Percentiles rank a stretch among this genome's conserved stretches.
Conservation (phyloP, 2,113 vertebrate genomes). For the Argyrosomus japonicus region DNA sequence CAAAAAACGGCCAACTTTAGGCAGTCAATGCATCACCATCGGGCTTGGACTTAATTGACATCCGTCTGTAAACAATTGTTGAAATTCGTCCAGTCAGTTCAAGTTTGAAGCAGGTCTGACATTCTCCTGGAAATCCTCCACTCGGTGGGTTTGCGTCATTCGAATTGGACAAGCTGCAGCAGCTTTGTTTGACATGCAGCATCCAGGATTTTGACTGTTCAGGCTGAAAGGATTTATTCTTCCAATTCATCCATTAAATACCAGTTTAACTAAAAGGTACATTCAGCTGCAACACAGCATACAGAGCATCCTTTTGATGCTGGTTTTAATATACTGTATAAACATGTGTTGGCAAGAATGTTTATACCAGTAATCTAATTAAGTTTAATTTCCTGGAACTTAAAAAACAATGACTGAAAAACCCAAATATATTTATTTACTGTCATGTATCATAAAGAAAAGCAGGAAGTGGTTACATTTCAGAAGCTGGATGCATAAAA, state of each 20-base stretch:
- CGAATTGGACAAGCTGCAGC: conserved; percentile 42
- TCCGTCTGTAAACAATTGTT: conserved; percentile 27
- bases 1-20: conserved; percentile 8
- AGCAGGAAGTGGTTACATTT: neutral
- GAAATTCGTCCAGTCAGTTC: conserved; percentile 43
- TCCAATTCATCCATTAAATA: conserved; percentile 35
- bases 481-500: neutral
- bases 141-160: conserved; percentile 47
- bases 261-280: neutral
- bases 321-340: conserved; percentile 1
- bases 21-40: neutral
- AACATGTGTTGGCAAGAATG: neutral
- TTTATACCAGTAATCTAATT: neutral
- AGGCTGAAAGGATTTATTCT: conserved; percentile 38
- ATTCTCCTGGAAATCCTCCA: conserved; percentile 54
- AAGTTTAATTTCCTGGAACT: neutral
- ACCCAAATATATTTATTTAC: neutral
- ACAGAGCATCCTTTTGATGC: neutral
- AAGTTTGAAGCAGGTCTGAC: conserved; percentile 35
- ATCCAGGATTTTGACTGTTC: conserved; percentile 41
- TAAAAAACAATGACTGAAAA: neutral
- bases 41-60: conserved; percentile 23
- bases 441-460: no score
- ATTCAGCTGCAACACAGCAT: neutral
- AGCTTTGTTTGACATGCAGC: conserved; percentile 45